These are phyloP conservation scores for Erpornis zantholeuca DNA, from an alignment of 2,113 vertebrate species.

Conservation along the genomic window DNA sequence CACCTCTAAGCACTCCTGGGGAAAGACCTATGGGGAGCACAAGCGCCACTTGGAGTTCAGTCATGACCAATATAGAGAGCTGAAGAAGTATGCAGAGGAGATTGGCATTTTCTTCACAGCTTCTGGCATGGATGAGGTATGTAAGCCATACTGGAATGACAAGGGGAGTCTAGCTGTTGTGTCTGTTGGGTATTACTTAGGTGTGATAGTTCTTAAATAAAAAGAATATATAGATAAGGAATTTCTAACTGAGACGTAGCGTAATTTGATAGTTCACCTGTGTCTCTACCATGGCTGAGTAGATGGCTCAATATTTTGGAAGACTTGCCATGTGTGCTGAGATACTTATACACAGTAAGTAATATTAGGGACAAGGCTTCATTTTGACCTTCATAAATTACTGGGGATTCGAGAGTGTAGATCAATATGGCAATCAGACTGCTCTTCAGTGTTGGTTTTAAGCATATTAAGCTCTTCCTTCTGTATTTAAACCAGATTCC, in stretches of 20 bases:
- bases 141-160: not conserved
- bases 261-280: not conserved
- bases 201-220: not conserved
- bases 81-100: slow-evolving; percentile 87
- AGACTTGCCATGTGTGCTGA: not conserved
- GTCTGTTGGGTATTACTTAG: not conserved
- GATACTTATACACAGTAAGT: not conserved
- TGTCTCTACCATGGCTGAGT: not conserved
- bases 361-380: not conserved
- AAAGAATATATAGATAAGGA: not conserved
- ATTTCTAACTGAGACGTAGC: not conserved
- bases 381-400: not conserved
- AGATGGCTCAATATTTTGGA: not conserved
- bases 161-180: not conserved
- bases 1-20: slow-evolving; percentile 89
- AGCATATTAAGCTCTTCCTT: not conserved
- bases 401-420: not conserved
- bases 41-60: slow-evolving; percentile 93
- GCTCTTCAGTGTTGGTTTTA: accelerated
- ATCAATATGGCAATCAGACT: not conserved
- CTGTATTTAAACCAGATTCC: not conserved
- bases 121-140: slow-evolving; percentile 98
- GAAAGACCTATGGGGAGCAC: slow-evolving; percentile 91
- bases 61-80: slow-evolving; percentile 88
- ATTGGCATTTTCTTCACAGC: slow-evolving; percentile 95